phyloP scores from a whole-genome alignment of 2,888 invertebrate species.

The Aspidiotus rigidus region DNA sequence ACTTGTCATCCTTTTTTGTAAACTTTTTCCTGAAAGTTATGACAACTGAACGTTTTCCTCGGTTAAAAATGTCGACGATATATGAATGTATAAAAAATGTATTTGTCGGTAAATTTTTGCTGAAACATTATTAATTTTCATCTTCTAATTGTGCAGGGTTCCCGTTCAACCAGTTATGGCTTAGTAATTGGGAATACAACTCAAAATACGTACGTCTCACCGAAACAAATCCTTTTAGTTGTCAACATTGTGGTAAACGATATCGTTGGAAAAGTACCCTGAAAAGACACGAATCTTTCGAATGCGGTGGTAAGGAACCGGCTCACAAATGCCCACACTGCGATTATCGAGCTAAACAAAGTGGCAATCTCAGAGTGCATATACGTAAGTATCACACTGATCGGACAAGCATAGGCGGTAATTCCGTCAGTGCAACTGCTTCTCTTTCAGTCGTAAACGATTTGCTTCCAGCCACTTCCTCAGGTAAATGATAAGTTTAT shows the following conservation, averaged over 20 bases:
- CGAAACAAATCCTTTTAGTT: constrained; percentile 42
- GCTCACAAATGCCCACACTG: constrained; percentile 72
- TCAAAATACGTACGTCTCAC: constrained; percentile 37
- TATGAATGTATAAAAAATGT: no score
- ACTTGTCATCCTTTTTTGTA: no score
- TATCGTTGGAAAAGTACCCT: constrained; percentile 80
- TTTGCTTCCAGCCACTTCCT: constrained; percentile 16
- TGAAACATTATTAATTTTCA: neutral
- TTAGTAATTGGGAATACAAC: constrained; percentile 37
- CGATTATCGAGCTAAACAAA: constrained; percentile 67
- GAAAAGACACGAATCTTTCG: constrained; percentile 71
- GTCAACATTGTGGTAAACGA: constrained; percentile 73
- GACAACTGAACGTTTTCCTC: no score
- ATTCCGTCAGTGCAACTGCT: neutral
- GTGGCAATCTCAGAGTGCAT: constrained; percentile 72
- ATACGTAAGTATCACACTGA: constrained; percentile 51
- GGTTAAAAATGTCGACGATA: no score
- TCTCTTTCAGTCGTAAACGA: constrained; percentile 23
- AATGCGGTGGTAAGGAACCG: constrained; percentile 74
- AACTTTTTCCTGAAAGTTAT: no score
- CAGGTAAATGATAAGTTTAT: constrained; percentile 25
- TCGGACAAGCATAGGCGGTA: constrained; percentile 7
- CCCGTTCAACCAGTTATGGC: constrained; percentile 35
- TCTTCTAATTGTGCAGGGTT: constrained; percentile 20
- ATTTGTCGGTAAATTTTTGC: no score